Percentiles rank a stretch among this genome's conserved stretches.
These are phyloP conservation scores for Drosophila birchii DNA, from an alignment of 2,888 invertebrate genomes.

Conservation along the genomic window DNA sequence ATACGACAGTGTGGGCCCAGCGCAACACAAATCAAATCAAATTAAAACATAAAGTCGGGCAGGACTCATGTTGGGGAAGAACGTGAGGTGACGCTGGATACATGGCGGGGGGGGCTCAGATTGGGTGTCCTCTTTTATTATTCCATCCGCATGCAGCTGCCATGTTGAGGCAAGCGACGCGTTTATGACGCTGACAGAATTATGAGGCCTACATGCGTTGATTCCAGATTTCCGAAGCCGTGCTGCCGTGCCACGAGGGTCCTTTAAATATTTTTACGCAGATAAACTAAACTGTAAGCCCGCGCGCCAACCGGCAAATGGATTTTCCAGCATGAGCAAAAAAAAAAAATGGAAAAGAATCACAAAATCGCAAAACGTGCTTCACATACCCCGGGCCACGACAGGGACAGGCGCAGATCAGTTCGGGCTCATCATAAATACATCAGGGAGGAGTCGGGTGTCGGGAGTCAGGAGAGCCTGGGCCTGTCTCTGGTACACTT, in stretches of 20 bases:
- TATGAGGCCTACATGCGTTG: constrained; percentile 81
- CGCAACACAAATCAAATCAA: constrained; percentile 82
- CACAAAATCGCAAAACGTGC: constrained; percentile 78
- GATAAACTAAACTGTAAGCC: constrained; percentile 78
- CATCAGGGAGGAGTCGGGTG: constrained; percentile 50
- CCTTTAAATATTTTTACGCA: constrained; percentile 79
- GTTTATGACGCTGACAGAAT: constrained; percentile 82
- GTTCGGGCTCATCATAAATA: constrained; percentile 72
- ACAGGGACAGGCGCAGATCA: constrained; percentile 27
- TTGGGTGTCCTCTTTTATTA: constrained; percentile 74
- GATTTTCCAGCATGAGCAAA: constrained; percentile 57
- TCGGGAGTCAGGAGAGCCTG: background rate
- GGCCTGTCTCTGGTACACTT: constrained; percentile 31
- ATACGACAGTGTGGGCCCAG: constrained; percentile 67
- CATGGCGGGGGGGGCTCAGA: constrained; percentile 10
- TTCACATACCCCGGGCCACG: constrained; percentile 66
- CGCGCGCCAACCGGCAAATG: constrained; percentile 60
- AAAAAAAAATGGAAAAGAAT: constrained; percentile 54
- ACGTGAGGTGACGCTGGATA: constrained; percentile 25
- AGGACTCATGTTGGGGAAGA: constrained; percentile 43
- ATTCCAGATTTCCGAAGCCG: constrained; percentile 52
- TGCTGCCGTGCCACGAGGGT: constrained; percentile 35
- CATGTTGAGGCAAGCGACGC: constrained; percentile 73
- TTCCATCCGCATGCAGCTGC: constrained; percentile 73
- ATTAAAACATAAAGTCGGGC: constrained; percentile 81